phyloP scores from a whole-genome alignment of 2,113 vertebrate species.

The Poeciliopsis turrubarensis region DNA sequence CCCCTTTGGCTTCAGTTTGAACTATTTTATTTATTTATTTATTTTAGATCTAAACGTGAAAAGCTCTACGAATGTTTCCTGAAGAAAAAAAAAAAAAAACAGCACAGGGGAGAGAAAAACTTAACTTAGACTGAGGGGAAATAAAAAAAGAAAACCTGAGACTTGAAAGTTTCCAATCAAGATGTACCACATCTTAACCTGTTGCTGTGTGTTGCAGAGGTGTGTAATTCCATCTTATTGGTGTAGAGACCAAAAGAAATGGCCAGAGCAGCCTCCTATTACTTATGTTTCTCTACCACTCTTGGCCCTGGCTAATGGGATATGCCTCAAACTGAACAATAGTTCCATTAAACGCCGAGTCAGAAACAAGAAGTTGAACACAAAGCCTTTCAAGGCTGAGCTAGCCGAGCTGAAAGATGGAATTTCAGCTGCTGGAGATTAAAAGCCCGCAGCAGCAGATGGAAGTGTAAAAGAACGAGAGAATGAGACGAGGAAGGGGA shows the following conservation, averaged over 20 bases:
- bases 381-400: conserved; percentile 49
- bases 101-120: conserved; percentile 25
- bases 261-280: conserved; percentile 36
- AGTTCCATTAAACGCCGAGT: conserved; percentile 76
- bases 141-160: conserved; percentile 7
- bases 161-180: conserved; percentile 12
- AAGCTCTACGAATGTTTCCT: neutral
- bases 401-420: conserved; percentile 69
- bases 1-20: conserved; percentile 51
- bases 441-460: conserved; percentile 70
- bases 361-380: conserved; percentile 69
- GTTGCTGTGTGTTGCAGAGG: conserved; percentile 23
- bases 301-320: conserved; percentile 63
- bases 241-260: conserved; percentile 29
- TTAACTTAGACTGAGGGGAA: conserved; percentile 19
- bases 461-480: conserved; percentile 60
- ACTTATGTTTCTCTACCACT: conserved; percentile 50
- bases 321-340: conserved; percentile 73
- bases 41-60: conserved; percentile 38
- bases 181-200: conserved; percentile 9
- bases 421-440: conserved; percentile 75
- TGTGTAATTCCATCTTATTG: conserved; percentile 25
- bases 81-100: neutral
- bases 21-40: conserved; percentile 44
- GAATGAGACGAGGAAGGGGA: neutral